Conservation (phyloP, 2,888 invertebrate genomes). For the Habroteleia sp. region DNA sequence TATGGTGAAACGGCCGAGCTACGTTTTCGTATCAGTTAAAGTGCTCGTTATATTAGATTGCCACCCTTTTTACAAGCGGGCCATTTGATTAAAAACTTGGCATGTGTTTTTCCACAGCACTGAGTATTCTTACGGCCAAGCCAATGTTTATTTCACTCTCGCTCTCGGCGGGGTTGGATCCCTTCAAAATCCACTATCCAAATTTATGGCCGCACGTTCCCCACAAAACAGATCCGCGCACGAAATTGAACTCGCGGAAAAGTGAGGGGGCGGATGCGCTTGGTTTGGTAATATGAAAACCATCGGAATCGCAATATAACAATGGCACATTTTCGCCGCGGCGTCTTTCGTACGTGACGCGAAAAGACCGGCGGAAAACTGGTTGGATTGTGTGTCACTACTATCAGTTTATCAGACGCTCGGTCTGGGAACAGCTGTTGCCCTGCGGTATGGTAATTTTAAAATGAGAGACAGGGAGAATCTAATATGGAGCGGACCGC, state of each 20-base stretch:
- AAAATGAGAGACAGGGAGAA: conserved; percentile 55
- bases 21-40: conserved; percentile 47
- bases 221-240: conserved; percentile 63
- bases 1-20: conserved; percentile 45
- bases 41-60: conserved; percentile 57
- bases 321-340: conserved; percentile 58
- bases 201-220: conserved; percentile 62
- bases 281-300: conserved; percentile 68
- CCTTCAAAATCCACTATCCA: conserved; percentile 59
- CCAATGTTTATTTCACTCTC: conserved; percentile 56
- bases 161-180: conserved; percentile 52
- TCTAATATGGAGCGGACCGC: conserved; percentile 37
- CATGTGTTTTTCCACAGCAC: conserved; percentile 47
- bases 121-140: conserved; percentile 45
- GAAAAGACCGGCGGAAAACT: conserved; percentile 43
- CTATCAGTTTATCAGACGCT: conserved; percentile 80
- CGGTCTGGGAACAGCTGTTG: conserved; percentile 76
- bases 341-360: conserved; percentile 61
- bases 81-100: conserved; percentile 60
- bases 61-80: conserved; percentile 46
- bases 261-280: conserved; percentile 67
- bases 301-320: conserved; percentile 72
- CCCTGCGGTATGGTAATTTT: conserved; percentile 78
- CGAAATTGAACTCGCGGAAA: conserved; percentile 63
- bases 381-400: conserved; percentile 70